A percentile compares a stretch with the other conserved stretches of the same genome.
These are phyloP conservation scores for Cacatua alba DNA, from an alignment of 2,113 vertebrate species.

Conservation along the genomic window DNA sequence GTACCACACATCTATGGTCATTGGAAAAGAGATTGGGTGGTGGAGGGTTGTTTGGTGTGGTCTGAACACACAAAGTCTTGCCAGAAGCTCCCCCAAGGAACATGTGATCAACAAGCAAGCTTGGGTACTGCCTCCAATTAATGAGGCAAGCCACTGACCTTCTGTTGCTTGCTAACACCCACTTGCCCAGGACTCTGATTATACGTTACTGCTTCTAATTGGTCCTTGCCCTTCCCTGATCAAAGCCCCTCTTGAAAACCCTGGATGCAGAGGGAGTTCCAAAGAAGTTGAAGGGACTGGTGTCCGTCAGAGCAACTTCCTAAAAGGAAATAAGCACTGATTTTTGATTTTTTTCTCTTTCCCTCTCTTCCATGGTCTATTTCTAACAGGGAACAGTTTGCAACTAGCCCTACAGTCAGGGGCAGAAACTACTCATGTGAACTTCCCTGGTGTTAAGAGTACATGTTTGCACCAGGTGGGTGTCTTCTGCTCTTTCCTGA, in stretches of 20 bases:
- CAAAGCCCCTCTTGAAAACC: not conserved
- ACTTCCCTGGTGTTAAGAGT: rapidly evolving
- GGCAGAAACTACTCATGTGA: too few species aligned
- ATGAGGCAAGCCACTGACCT: not conserved
- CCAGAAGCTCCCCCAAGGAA: not conserved
- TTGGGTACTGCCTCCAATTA: not conserved
- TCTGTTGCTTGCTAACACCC: not conserved
- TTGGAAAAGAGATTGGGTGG: rapidly evolving
- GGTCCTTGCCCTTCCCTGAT: not conserved
- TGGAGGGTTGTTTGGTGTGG: not conserved
- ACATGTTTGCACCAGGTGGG: not conserved
- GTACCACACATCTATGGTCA: too few species aligned
- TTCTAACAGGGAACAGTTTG: rapidly evolving
- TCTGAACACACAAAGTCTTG: not conserved
- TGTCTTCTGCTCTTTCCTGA: not conserved
- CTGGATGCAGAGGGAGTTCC: not conserved
- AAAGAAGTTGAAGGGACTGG: not conserved
- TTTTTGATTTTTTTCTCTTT: not conserved
- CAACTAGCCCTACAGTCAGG: not conserved
- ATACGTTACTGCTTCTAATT: not conserved
- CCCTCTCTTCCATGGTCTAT: too few species aligned
- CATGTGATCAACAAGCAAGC: rapidly evolving
- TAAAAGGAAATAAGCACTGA: rapidly evolving
- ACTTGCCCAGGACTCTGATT: not conserved
- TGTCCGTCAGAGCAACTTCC: not conserved